A percentile compares a stretch with the other conserved stretches of the same genome.
Conservation (phyloP, 1,140 invertebrate genomes). For the Drosophila santomea region DNA sequence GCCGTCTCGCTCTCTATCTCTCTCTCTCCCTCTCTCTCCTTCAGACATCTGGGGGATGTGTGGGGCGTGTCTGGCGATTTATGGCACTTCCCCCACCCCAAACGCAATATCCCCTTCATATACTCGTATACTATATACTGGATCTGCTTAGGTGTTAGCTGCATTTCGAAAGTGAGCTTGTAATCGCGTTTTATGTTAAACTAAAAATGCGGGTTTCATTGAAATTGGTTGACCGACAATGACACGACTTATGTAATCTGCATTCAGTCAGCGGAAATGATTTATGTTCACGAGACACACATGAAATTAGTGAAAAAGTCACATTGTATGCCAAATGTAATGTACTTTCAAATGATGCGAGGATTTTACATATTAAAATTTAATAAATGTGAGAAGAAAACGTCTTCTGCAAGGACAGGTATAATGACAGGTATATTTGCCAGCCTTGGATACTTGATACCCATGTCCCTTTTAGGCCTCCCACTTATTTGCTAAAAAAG, state of each 20-base stretch:
- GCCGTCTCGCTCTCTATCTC: slow-evolving; percentile 10
- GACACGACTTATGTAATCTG: slow-evolving; percentile 31
- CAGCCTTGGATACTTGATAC: slow-evolving; percentile 1
- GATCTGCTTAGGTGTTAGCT: slow-evolving; percentile 2
- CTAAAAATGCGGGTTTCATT: slow-evolving; percentile 8
- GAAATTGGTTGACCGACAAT: slow-evolving; percentile 14
- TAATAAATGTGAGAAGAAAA: too few relatives aligned
- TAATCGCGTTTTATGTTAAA: slow-evolving; percentile 32
- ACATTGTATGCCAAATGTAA: background rate
- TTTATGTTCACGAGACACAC: slow-evolving; percentile 13
- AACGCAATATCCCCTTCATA: slow-evolving; percentile 2
- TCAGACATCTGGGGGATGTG: slow-evolving; percentile 3
- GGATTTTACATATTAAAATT: too few relatives aligned
- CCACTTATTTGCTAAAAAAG: slow-evolving; percentile 43
- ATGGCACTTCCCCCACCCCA: slow-evolving; percentile 25
- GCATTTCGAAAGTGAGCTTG: slow-evolving; percentile 51
- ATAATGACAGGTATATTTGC: background rate
- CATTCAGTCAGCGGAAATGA: slow-evolving; percentile 37
- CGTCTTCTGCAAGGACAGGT: too few relatives aligned
- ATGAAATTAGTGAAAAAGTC: background rate
- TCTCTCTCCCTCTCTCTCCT: background rate
- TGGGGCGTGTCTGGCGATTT: slow-evolving; percentile 54
- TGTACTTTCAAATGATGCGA: background rate
- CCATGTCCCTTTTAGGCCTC: background rate
- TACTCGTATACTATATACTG: slow-evolving; percentile 1